These are phyloP conservation scores for Aeoliscus strigatus DNA, from an alignment of 2,797 vertebrate species.

Conservation along the genomic window DNA sequence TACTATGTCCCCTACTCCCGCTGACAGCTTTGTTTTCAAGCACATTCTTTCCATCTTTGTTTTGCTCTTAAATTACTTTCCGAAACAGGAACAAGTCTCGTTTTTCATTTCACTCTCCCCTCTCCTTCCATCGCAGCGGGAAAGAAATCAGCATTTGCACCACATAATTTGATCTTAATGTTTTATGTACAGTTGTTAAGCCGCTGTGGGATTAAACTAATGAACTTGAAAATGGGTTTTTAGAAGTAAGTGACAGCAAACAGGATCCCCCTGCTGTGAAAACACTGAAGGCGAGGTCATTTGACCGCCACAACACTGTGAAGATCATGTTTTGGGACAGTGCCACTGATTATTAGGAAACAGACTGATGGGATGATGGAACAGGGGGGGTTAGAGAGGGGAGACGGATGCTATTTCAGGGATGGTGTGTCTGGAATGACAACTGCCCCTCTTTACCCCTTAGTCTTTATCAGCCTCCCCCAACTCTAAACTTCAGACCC, in stretches of 20 bases:
- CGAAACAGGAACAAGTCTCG: slow-evolving; percentile 19
- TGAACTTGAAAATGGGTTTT: slow-evolving; percentile 2
- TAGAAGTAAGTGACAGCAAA: slow-evolving; percentile 10
- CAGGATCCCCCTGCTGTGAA: background rate
- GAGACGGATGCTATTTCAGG: slow-evolving; percentile 65
- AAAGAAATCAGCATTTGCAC: slow-evolving; percentile 1
- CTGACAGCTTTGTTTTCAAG: slow-evolving; percentile 58
- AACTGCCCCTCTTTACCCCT: slow-evolving; percentile 52
- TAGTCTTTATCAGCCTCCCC: no score
- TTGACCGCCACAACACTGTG: slow-evolving; percentile 9
- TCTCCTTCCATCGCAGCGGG: background rate
- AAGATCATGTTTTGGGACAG: slow-evolving; percentile 25
- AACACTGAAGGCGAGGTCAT: slow-evolving; percentile 11
- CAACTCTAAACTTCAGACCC: slow-evolving; percentile 58
- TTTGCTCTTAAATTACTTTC: slow-evolving; percentile 39
- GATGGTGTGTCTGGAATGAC: slow-evolving; percentile 60
- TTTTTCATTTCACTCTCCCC: slow-evolving; percentile 12
- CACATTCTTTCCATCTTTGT: slow-evolving; percentile 75
- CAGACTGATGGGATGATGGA: slow-evolving; percentile 25
- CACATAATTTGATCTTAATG: background rate
- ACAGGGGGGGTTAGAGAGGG: no score
- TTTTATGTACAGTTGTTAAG: background rate
- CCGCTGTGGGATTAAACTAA: slow-evolving; percentile 5
- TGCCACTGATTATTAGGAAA: slow-evolving; percentile 19
- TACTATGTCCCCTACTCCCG: slow-evolving; percentile 52